Percentiles rank a stretch among this genome's conserved stretches.
Conservation (phyloP, 2,888 invertebrate genomes). For the Cantharis lateralis region DNA sequence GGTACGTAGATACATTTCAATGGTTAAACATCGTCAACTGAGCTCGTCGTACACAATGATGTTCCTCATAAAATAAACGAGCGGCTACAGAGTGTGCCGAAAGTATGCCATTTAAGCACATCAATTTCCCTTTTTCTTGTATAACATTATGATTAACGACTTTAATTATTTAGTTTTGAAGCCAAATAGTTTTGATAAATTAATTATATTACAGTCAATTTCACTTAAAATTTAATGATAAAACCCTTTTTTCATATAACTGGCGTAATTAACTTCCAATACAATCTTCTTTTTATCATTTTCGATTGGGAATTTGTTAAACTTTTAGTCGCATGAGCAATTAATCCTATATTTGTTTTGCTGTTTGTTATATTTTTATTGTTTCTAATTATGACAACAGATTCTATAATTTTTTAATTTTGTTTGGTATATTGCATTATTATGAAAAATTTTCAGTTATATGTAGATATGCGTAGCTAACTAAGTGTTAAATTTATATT, state of each 20-base stretch:
- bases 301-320: neutral
- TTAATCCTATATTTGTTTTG: neutral
- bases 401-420: too few species aligned
- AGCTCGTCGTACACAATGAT: constrained; percentile 13
- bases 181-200: neutral
- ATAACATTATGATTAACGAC: neutral
- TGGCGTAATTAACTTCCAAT: neutral
- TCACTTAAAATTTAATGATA: neutral
- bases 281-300: neutral
- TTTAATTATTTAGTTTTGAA: neutral
- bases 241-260: neutral
- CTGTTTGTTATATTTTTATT: too few species aligned
- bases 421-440: too few species aligned
- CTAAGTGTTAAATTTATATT: too few species aligned
- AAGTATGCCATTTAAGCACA: neutral
- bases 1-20: too few species aligned
- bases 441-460: too few species aligned
- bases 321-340: neutral
- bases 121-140: neutral
- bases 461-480: too few species aligned
- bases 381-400: too few species aligned
- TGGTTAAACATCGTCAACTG: constrained; percentile 18
- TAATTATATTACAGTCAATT: neutral
- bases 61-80: constrained; percentile 14
- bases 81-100: constrained; percentile 10